These are phyloP conservation scores for Styela clava DNA, from an alignment of 23 tunicate species.

Conservation along the genomic window DNA sequence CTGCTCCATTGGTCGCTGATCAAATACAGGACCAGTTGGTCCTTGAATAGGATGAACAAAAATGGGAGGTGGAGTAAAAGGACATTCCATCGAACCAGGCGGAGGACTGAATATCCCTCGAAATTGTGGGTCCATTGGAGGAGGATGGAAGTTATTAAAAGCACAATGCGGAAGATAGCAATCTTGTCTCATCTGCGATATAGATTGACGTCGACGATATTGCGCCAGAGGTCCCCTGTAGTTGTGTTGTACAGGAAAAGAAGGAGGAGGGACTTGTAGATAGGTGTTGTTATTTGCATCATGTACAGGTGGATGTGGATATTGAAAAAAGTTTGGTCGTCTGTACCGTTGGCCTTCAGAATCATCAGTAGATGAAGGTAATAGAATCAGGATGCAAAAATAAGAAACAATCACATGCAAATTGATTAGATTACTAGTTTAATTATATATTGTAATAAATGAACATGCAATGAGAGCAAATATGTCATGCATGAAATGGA, in stretches of 20 bases:
- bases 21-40: background rate
- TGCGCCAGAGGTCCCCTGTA: background rate
- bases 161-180: background rate
- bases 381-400: background rate
- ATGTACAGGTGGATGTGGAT: background rate
- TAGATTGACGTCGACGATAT: slow-evolving; percentile 7
- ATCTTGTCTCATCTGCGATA: background rate
- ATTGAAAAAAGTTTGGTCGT: background rate
- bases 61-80: background rate
- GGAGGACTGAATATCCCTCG: slow-evolving; percentile 9
- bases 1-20: background rate
- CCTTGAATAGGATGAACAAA: slow-evolving; percentile 14
- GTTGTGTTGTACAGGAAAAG: background rate
- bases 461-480: too few species aligned
- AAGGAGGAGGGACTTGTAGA: background rate
- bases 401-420: background rate
- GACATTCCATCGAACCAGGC: background rate
- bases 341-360: background rate
- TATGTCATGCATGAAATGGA: too few species aligned
- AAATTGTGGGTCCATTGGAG: background rate
- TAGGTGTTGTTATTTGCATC: background rate
- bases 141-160: background rate
- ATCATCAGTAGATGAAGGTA: background rate
- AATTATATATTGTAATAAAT: too few species aligned
- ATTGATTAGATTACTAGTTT: too few species aligned